Conservation (phyloP, 2,888 invertebrate species). For the Rotaria socialis region DNA sequence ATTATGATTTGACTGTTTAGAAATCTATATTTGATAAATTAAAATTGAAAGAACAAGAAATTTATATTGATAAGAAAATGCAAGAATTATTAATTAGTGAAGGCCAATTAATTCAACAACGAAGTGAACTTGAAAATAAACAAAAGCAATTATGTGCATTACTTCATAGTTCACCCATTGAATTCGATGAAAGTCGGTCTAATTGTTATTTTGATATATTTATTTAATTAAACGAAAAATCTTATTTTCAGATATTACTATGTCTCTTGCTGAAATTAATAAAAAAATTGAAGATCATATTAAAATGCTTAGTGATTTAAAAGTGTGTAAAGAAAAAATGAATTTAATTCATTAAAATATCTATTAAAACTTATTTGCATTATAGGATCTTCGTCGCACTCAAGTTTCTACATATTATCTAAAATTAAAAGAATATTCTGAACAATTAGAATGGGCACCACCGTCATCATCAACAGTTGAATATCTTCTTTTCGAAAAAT, state of each 20-base stretch:
- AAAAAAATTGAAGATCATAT: neutral
- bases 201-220: neutral
- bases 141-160: neutral
- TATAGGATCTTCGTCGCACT: neutral
- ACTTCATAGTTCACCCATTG: neutral
- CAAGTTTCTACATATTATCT: neutral
- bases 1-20: neutral
- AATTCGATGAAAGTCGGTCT: neutral
- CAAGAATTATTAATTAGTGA: neutral
- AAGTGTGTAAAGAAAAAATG: neutral
- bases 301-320: neutral
- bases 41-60: conserved; percentile 21
- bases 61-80: conserved; percentile 12
- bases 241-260: neutral
- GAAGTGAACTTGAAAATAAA: neutral
- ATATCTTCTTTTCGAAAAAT: neutral
- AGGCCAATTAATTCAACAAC: neutral
- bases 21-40: neutral
- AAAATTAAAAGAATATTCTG: conserved; percentile 8
- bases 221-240: neutral
- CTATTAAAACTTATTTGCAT: neutral
- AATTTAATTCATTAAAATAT: no score
- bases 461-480: neutral
- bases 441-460: conserved; percentile 30
- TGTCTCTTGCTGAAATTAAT: neutral